Evolutionary conservation across 2,797 vertebrate genomes (phyloP), one percentile per base, ranked within the genome.

Genomic region (Hydrophis major): DNA sequence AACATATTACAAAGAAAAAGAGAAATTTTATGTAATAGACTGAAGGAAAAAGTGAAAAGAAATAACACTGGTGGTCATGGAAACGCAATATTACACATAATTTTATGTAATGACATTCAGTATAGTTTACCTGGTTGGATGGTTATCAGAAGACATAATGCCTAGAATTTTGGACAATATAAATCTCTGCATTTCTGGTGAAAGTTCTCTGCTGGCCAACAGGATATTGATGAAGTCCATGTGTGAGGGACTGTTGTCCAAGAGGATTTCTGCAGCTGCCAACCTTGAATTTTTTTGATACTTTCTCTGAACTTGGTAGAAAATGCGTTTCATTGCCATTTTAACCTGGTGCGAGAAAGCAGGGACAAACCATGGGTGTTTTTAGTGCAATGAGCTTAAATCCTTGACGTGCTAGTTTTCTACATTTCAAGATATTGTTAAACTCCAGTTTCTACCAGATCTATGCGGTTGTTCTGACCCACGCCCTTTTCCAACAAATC

Each of bases 211-310:
- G 28, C 95, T 7, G 6, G 96, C 96, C 93, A 96, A 93, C 63
- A 97, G 87, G 78, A 97, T 93, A 92, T 97, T 97, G 86, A 93
- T 94, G 89, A 97, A 63, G 27, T 98, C 97, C 95, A 96, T 96
- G 86, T 94, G 55, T 0, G 0, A 92, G 90, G 96, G 95, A 1
- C 96, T 56, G 0, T 94, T 94, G 0, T 96, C 93, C 8, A 98
- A 93, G 25, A 98, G 96, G 57, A 97, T 94, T 93, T 97, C 96
- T 0, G 96, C 97, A 32, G 97, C 97, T 0, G 96, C 94, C 91
- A 97, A 60, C 55, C 96, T 97, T 78, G 96, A 96, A 0, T 92
- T 94, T 86, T 94, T 96, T 11, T 94, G 93, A 0, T 97, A 97
- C 14, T 60, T 90, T 91, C 56, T 95, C 50, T 27, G 92, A 12